Conservation (phyloP, 2,888 invertebrate species). For the Agrotis puta region DNA sequence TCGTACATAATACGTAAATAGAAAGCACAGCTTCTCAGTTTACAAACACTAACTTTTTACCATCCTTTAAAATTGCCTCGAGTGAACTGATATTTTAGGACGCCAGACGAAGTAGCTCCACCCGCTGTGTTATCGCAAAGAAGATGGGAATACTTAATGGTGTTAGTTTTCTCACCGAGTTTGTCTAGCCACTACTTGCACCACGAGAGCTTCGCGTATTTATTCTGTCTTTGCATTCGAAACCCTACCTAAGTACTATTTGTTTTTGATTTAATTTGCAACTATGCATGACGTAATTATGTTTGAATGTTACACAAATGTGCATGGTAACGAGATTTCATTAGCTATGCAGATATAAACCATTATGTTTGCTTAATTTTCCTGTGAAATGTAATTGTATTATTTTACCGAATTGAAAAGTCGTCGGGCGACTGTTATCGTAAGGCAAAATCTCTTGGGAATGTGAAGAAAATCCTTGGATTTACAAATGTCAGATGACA, state of each 20-base stretch:
- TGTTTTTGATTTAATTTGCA: slow-evolving; percentile 30
- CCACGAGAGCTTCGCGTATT: slow-evolving; percentile 24
- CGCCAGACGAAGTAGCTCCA: slow-evolving; percentile 26
- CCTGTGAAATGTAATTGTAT: slow-evolving; percentile 17
- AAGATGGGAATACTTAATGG: slow-evolving; percentile 43
- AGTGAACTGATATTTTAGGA: slow-evolving; percentile 36
- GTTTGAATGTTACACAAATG: slow-evolving; percentile 5
- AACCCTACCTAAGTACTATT: not conserved
- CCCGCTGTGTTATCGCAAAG: slow-evolving; percentile 33
- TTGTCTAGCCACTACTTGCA: slow-evolving; percentile 36
- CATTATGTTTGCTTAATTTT: slow-evolving; percentile 20
- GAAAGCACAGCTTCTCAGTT: not conserved
- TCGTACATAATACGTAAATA: not conserved
- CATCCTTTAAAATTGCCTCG: slow-evolving; percentile 20
- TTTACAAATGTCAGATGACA: not conserved
- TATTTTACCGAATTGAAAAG: slow-evolving; percentile 36
- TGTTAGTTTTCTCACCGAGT: slow-evolving; percentile 53
- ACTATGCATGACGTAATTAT: slow-evolving; percentile 13
- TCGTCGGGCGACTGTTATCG: not conserved
- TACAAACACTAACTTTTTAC: slow-evolving; percentile 17
- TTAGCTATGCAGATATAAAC: slow-evolving; percentile 17
- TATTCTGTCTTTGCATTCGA: slow-evolving; percentile 51
- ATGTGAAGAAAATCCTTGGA: slow-evolving; percentile 12
- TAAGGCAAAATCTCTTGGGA: not conserved
- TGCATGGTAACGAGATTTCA: slow-evolving; percentile 6